Evolutionary conservation across 2,113 vertebrate species (phyloP).

Genomic region (Pomatostomus ruficeps): DNA sequence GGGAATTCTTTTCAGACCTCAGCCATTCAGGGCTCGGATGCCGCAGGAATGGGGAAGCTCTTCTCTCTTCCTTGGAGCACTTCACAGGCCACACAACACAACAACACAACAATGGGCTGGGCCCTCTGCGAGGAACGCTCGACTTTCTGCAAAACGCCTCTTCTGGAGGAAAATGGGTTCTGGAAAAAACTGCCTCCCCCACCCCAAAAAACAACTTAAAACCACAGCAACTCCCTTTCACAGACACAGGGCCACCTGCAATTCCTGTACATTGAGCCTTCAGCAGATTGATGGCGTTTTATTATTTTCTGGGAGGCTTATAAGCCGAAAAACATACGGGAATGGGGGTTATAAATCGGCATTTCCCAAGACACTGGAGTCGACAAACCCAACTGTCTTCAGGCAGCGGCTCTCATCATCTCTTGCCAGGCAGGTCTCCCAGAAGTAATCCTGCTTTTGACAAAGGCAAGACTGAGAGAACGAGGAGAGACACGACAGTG

Average conservation of each 20-base stretch:
- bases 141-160: not conserved
- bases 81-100: not conserved
- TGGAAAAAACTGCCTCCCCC: not conserved
- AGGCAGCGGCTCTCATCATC: not conserved
- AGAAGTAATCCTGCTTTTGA: not conserved
- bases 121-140: not conserved
- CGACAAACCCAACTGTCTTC: not conserved
- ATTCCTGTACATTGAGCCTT: not conserved
- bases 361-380: not conserved
- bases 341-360: not conserved
- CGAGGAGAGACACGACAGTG: not conserved
- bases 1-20: not conserved
- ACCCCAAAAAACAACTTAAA: not conserved
- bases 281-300: not conserved
- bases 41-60: not conserved
- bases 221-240: not conserved
- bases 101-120: not conserved
- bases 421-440: not conserved
- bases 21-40: not conserved
- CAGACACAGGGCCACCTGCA: not conserved
- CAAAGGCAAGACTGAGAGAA: not conserved
- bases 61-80: not conserved
- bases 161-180: not conserved
- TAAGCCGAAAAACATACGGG: not conserved
- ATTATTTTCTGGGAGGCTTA: not conserved